These are phyloP conservation scores for Cydia strobilella DNA, from an alignment of 1,140 invertebrate species.

Conservation along the genomic window DNA sequence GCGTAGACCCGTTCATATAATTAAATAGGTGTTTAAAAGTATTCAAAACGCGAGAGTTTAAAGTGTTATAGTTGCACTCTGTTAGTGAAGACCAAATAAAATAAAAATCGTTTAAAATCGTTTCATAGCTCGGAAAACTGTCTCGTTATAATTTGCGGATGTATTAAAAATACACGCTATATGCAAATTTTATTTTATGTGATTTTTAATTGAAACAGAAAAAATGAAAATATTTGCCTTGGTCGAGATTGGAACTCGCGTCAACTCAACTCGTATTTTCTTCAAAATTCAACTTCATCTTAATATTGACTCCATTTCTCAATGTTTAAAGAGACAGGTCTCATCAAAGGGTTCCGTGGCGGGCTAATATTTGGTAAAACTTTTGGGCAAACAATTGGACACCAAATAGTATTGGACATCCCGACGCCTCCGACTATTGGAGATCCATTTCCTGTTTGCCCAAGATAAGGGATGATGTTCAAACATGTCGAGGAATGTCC, in stretches of 20 bases:
- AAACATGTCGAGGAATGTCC: slow-evolving; percentile 53
- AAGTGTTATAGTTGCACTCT: too few relatives aligned
- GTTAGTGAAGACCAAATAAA: too few relatives aligned
- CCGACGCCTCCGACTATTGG: slow-evolving; percentile 58
- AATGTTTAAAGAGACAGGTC: slow-evolving; percentile 23
- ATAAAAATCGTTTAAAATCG: too few relatives aligned
- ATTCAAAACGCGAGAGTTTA: too few relatives aligned
- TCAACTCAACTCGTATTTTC: background rate
- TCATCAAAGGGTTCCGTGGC: slow-evolving; percentile 49
- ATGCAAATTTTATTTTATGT: too few relatives aligned
- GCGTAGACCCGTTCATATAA: too few relatives aligned
- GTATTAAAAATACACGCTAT: too few relatives aligned
- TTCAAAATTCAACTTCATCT: slow-evolving; percentile 12
- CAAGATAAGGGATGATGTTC: slow-evolving; percentile 60
- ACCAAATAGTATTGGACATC: slow-evolving; percentile 32
- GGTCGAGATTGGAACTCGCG: background rate
- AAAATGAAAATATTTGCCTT: background rate
- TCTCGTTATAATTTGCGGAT: too few relatives aligned
- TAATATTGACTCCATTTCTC: slow-evolving; percentile 22
- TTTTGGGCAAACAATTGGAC: slow-evolving; percentile 53
- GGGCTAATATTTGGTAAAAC: slow-evolving; percentile 55
- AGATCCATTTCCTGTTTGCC: slow-evolving; percentile 64
- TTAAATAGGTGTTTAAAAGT: too few relatives aligned
- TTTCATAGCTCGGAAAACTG: too few relatives aligned
- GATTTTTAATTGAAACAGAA: background rate